phyloP scores from a whole-genome alignment of 2,113 vertebrate species.

The Desmodus rotundus region DNA sequence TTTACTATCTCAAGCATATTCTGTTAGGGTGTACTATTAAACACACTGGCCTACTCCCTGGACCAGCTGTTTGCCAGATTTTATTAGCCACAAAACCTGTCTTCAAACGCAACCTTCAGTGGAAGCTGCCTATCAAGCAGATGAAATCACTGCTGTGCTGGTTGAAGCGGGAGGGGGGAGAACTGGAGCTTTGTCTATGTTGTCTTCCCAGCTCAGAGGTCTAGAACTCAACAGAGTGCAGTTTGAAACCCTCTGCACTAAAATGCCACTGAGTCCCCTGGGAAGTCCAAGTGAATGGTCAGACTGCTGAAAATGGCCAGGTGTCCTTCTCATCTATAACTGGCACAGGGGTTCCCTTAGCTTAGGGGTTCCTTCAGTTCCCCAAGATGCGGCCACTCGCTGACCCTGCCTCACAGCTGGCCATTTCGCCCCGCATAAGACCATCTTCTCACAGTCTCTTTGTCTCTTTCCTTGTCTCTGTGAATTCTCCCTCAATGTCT shows the following conservation, averaged over 20 bases:
- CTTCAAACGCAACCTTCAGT: not conserved
- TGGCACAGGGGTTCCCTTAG: not conserved
- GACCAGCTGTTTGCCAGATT: not conserved
- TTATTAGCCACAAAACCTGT: not conserved
- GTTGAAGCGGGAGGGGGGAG: not conserved
- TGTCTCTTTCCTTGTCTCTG: not conserved
- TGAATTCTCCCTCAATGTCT: not conserved
- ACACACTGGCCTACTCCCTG: not conserved
- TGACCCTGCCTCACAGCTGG: not conserved
- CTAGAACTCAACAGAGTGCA: not conserved
- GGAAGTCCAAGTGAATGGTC: not conserved
- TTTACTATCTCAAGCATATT: not conserved
- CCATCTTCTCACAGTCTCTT: not conserved
- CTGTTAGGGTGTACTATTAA: not conserved
- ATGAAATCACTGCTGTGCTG: not conserved
- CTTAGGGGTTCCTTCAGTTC: not conserved
- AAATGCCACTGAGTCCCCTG: not conserved
- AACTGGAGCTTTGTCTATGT: not conserved
- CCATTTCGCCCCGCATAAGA: not conserved
- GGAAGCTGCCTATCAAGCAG: not conserved
- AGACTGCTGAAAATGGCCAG: not conserved
- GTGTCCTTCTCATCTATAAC: not conserved
- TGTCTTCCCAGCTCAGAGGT: not conserved
- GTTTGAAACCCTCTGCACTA: not conserved
- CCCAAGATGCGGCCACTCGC: not conserved